Evolutionary conservation across 2,797 vertebrate species (phyloP).

Genomic region (Meda fulgida): DNA sequence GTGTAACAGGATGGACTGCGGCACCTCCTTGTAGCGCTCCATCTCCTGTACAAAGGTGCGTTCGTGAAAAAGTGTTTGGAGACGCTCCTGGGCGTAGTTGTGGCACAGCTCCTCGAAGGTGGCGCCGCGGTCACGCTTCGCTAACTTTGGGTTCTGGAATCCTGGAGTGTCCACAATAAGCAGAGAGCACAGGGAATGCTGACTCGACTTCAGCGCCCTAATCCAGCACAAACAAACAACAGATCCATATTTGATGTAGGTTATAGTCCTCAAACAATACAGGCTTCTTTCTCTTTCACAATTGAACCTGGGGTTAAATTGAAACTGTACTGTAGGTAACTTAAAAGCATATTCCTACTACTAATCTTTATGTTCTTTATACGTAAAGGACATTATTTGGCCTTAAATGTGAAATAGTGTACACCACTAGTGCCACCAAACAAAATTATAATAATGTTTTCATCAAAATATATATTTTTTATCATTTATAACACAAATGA

Average conservation of each 20-base stretch:
- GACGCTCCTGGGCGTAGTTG: slow-evolving; percentile 95
- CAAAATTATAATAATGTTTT: background rate
- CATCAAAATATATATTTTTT: background rate
- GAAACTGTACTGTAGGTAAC: too few relatives aligned
- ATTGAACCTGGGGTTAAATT: background rate
- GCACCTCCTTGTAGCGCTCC: slow-evolving; percentile 96
- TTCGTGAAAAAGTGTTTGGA: slow-evolving; percentile 94
- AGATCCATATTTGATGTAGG: slow-evolving; percentile 20
- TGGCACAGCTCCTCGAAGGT: slow-evolving; percentile 97
- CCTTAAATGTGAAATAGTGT: background rate
- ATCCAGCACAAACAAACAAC: slow-evolving; percentile 24
- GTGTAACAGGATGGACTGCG: background rate
- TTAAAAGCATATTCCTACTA: background rate
- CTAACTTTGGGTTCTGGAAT: slow-evolving; percentile 92
- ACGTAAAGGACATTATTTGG: background rate
- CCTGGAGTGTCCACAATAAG: slow-evolving; percentile 96
- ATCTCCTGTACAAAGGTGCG: slow-evolving; percentile 90
- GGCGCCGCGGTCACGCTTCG: slow-evolving; percentile 85
- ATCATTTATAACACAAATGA: background rate
- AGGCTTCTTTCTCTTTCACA: background rate
- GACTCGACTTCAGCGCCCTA: slow-evolving; percentile 91
- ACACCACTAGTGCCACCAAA: background rate
- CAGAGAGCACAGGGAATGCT: slow-evolving; percentile 93
- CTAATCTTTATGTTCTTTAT: background rate
- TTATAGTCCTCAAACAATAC: background rate